phyloP scores from a whole-genome alignment of 2,888 invertebrate genomes.

The Cantharis nigra region DNA sequence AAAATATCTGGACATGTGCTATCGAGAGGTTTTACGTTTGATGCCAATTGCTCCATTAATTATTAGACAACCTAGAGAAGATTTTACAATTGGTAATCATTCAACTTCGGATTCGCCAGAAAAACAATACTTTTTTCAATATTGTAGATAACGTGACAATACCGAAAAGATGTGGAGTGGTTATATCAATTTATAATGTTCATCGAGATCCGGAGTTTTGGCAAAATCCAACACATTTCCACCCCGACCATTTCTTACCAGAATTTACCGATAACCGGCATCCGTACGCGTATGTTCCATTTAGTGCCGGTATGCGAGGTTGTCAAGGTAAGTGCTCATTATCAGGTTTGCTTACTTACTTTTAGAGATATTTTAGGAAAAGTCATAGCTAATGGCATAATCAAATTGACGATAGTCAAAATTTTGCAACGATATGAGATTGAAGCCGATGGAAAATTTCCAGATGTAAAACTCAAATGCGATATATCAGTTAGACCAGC shows the following conservation, averaged over 20 bases:
- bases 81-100: slow-evolving; percentile 40
- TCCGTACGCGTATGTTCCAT: slow-evolving; percentile 45
- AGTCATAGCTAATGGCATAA: slow-evolving; percentile 35
- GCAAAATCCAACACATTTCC: slow-evolving; percentile 46
- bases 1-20: slow-evolving; percentile 44
- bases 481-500: slow-evolving; percentile 43
- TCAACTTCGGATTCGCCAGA: neutral
- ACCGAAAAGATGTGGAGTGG: slow-evolving; percentile 17
- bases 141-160: slow-evolving; percentile 9
- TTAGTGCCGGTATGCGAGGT: slow-evolving; percentile 46
- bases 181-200: slow-evolving; percentile 15
- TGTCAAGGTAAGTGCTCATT: slow-evolving; percentile 37
- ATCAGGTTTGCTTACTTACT: neutral
- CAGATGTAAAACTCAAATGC: slow-evolving; percentile 40
- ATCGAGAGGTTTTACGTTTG: slow-evolving; percentile 45
- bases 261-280: slow-evolving; percentile 41
- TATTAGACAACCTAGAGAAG: slow-evolving; percentile 39
- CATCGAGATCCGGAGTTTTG: slow-evolving; percentile 42
- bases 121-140: neutral
- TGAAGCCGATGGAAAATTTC: slow-evolving; percentile 44
- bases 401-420: slow-evolving; percentile 41
- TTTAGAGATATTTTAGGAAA: slow-evolving; percentile 38
- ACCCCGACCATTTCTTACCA: slow-evolving; percentile 49
- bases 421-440: slow-evolving; percentile 42
- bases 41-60: slow-evolving; percentile 46